A percentile compares a stretch with the other conserved stretches of the same genome.
phyloP scores from a whole-genome alignment of 2,797 vertebrate genomes.

The Heteromormyrus szaboi region DNA sequence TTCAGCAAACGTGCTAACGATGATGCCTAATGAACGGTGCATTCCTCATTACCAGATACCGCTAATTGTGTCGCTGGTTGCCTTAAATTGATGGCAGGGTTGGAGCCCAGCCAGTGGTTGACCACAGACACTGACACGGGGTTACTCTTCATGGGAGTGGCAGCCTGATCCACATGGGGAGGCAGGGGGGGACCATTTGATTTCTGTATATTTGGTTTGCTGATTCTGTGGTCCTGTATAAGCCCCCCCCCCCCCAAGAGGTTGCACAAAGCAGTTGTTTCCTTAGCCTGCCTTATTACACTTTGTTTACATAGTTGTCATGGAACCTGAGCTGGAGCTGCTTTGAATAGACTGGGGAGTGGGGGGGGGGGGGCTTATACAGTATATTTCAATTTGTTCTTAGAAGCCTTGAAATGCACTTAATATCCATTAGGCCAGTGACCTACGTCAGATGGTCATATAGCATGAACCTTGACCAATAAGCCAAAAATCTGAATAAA shows the following conservation, averaged over 20 bases:
- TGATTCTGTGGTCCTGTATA: neutral
- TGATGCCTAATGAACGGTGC: neutral
- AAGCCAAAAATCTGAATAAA: neutral
- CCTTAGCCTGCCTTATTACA: neutral
- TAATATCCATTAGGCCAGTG: neutral
- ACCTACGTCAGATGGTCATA: neutral
- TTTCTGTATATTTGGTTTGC: neutral
- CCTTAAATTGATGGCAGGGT: neutral
- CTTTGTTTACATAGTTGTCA: neutral
- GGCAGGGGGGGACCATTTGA: neutral
- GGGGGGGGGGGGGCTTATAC: neutral
- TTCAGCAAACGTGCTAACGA: neutral
- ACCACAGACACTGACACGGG: neutral
- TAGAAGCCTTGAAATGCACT: neutral
- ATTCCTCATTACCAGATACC: neutral
- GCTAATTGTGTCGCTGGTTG: neutral
- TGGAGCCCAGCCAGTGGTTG: neutral
- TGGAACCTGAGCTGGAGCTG: neutral
- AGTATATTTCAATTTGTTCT: neutral
- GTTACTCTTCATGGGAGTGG: neutral
- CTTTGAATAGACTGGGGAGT: neutral
- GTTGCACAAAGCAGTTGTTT: neutral
- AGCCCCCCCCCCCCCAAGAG: neutral
- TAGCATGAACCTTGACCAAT: neutral
- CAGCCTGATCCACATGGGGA: neutral